Evolutionary conservation across 1,140 invertebrate genomes (phyloP), one percentile per base, ranked within the genome.

Genomic region (Pemphigus obesinymphae): DNA sequence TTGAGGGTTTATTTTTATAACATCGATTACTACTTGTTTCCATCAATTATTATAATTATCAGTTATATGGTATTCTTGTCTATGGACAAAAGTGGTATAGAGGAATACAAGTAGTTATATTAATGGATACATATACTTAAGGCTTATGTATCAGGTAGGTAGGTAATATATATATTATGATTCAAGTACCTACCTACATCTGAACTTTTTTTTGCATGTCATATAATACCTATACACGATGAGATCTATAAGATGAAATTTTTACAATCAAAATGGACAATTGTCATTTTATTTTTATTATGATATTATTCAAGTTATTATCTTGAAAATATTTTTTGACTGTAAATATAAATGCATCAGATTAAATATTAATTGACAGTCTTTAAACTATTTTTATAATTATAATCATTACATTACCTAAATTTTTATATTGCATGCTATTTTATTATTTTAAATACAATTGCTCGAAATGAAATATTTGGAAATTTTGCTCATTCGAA

Each of bases 401-500:
- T 43, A 15, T 43, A 70, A 43, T 40, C 1, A 40, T 43, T 26
- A 37, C 8, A 11, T 66, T 34, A 66, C 26, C 8, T 37, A 10
- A 20, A 2, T 43, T 40, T 40, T 40, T 13, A 40, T 43, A 26
- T 26, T 43, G 66, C 66, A 70, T 70, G 66, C 20, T 10, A 70
- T 26, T 70, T 26, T 43, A 43, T 68, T 40, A 68, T 5, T 70
- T 26, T 70, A 40, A 31, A 31, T 23, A 31, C n/a, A 31, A 50
- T 48, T 73, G 70, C 43, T 45, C 50, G 26, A 45, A 73, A 73
- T 73, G 70, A 8, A 73, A 31, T 34, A 34, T 50, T 48, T 73
- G 17, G 6, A 48, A 26, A 34, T 68, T 78, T 75, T 75, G 37
- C 53, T 61, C 55, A 82, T 55, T 82, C 53, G 11, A 82, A 68